phyloP scores from a whole-genome alignment of 2,797 vertebrate genomes.

The Oreonectes daqikongensis region DNA sequence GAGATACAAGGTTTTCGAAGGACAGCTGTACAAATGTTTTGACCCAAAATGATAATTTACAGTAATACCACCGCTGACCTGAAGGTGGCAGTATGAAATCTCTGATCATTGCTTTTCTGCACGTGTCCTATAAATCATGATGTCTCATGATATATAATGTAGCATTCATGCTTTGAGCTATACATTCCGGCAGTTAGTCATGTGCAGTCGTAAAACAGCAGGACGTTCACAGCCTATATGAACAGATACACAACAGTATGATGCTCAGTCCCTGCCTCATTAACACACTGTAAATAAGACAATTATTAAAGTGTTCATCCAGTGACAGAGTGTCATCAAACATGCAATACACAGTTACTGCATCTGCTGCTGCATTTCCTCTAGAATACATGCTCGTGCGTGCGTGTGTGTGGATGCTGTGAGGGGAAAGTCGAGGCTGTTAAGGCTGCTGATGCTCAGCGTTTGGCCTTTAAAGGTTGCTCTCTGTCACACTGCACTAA shows the following conservation, averaged over 20 bases:
- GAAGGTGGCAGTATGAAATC: conserved; percentile 77
- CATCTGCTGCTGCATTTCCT: conserved; percentile 39
- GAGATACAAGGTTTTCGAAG: no score
- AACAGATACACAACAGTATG: conserved; percentile 8
- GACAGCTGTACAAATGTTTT: no score
- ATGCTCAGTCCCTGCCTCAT: conserved; percentile 28
- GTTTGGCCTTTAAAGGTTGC: conserved; percentile 84
- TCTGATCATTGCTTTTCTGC: conserved; percentile 27
- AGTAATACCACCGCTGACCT: conserved; percentile 57
- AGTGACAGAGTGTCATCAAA: conserved; percentile 29
- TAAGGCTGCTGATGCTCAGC: conserved; percentile 71
- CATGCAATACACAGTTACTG: conserved; percentile 23
- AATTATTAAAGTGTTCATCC: no score
- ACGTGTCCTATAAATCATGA: conserved; percentile 36
- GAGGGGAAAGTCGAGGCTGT: conserved; percentile 54
- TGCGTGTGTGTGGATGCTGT: conserved; percentile 27
- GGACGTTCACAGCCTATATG: conserved; percentile 7
- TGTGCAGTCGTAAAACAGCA: background rate
- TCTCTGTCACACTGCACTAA: conserved; percentile 80
- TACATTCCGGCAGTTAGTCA: conserved; percentile 29
- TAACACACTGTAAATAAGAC: no score
- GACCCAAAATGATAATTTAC: background rate
- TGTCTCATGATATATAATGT: conserved; percentile 21
- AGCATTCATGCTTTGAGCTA: conserved; percentile 40
- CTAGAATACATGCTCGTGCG: conserved; percentile 43